These are phyloP conservation scores for Lepas anatifera DNA, from an alignment of 2,888 invertebrate species.

Conservation along the genomic window DNA sequence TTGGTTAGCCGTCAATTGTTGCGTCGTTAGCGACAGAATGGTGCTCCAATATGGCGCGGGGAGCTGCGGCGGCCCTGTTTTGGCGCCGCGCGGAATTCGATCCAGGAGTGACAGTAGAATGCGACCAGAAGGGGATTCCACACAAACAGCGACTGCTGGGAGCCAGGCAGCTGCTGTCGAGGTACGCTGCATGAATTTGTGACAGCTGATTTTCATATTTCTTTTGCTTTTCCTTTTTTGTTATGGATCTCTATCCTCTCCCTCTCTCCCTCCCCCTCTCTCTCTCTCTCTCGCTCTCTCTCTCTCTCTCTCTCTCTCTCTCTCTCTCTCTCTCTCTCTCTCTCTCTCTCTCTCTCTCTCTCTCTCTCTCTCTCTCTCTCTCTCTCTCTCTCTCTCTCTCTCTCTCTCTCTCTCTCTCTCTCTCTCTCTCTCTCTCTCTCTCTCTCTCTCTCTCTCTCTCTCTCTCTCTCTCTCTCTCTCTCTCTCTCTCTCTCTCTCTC, in stretches of 20 bases:
- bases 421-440: neutral
- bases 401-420: neutral
- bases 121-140: no score
- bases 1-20: no score
- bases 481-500: neutral
- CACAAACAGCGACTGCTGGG: no score
- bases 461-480: neutral
- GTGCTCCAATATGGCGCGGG: no score
- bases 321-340: slow-evolving; percentile 14
- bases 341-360: neutral
- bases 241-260: neutral
- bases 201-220: no score
- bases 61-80: no score
- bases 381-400: neutral
- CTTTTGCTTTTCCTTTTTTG: no score
- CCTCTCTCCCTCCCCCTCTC: neutral
- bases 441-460: neutral
- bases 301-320: slow-evolving; percentile 13
- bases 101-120: no score
- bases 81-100: no score
- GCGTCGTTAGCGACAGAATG: no score
- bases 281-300: slow-evolving; percentile 8
- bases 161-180: no score
- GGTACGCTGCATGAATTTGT: no score
- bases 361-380: slow-evolving; percentile 11